These are phyloP conservation scores for Bovichtus diacanthus DNA, from an alignment of 2,797 vertebrate species.

Conservation along the genomic window DNA sequence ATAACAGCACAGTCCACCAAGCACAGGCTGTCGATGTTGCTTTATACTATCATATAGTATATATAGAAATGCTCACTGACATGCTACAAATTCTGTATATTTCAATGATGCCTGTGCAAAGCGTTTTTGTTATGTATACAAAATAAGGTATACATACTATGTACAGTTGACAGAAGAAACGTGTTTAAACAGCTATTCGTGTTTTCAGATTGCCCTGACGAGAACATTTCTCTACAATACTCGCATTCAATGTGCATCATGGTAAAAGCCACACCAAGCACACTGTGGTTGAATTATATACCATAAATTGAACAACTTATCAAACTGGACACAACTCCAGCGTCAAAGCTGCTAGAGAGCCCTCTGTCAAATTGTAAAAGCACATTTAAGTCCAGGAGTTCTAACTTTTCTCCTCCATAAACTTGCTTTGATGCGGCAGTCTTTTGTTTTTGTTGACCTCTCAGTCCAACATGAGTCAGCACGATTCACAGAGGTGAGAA, in stretches of 20 bases:
- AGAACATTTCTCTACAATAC: slow-evolving; percentile 43
- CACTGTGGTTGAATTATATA: slow-evolving; percentile 42
- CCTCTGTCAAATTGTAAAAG: slow-evolving; percentile 84
- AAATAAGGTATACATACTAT: slow-evolving; percentile 50
- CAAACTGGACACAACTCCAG: slow-evolving; percentile 68
- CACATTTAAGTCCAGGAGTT: slow-evolving; percentile 83
- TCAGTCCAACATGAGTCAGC: slow-evolving; percentile 21
- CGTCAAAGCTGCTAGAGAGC: slow-evolving; percentile 78
- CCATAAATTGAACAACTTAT: slow-evolving; percentile 57
- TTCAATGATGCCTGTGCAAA: slow-evolving; percentile 54
- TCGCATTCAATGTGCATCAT: slow-evolving; percentile 38
- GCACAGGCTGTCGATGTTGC: slow-evolving; percentile 49
- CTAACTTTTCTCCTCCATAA: background rate
- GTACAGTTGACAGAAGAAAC: slow-evolving; percentile 49
- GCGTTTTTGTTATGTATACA: slow-evolving; percentile 31
- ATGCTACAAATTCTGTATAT: slow-evolving; percentile 64
- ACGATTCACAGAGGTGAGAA: slow-evolving; percentile 22
- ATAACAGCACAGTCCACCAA: slow-evolving; percentile 60
- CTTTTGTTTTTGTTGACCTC: slow-evolving; percentile 2
- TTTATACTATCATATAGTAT: slow-evolving; percentile 41
- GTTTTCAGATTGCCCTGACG: slow-evolving; percentile 40
- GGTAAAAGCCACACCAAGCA: slow-evolving; percentile 59
- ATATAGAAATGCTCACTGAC: slow-evolving; percentile 50
- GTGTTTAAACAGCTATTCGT: slow-evolving; percentile 30
- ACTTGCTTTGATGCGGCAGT: slow-evolving; percentile 12